Evolutionary conservation across 1,140 invertebrate species (phyloP).

Genomic region (Dendroctonus valens): DNA sequence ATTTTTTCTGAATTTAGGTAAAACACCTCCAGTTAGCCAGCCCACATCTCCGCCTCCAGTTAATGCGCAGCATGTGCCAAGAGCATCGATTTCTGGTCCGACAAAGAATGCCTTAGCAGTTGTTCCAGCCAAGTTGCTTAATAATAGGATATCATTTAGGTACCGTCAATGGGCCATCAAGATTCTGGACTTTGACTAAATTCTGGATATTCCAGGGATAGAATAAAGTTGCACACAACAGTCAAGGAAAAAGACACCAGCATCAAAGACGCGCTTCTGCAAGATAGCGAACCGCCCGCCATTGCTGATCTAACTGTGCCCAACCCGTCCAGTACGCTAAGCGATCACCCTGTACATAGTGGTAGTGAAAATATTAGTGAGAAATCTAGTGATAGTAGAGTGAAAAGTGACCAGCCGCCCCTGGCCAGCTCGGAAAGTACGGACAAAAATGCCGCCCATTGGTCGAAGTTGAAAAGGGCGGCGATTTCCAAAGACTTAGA

Average conservation of each 20-base stretch:
- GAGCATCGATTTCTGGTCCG: slow-evolving; percentile 38
- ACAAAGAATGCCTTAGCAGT: slow-evolving; percentile 33
- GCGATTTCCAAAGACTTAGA: slow-evolving; percentile 50
- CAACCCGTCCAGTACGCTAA: slow-evolving; percentile 35
- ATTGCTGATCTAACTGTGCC: slow-evolving; percentile 12
- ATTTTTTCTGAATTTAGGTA: slow-evolving; percentile 10
- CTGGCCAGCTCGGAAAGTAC: slow-evolving; percentile 24
- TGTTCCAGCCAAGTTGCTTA: slow-evolving; percentile 35
- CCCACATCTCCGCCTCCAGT: slow-evolving; percentile 37
- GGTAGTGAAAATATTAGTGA: slow-evolving; percentile 18
- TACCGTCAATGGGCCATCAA: neutral
- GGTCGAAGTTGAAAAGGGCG: slow-evolving; percentile 59
- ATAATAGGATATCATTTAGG: slow-evolving; percentile 40
- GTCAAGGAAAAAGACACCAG: slow-evolving; percentile 38
- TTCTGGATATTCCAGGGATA: slow-evolving; percentile 34
- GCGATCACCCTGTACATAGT: slow-evolving; percentile 10
- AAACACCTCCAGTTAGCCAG: slow-evolving; percentile 36
- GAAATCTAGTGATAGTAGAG: slow-evolving; percentile 17
- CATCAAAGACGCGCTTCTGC: slow-evolving; percentile 37
- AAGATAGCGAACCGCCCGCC: slow-evolving; percentile 33
- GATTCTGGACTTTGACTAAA: neutral
- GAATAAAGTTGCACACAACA: slow-evolving; percentile 40
- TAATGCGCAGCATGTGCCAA: slow-evolving; percentile 1
- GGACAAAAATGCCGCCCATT: slow-evolving; percentile 49
- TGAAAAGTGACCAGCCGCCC: neutral